Base-by-base conservation (phyloP, 2,797 vertebrate genomes). In the Sebastes steindachneri region DNA sequence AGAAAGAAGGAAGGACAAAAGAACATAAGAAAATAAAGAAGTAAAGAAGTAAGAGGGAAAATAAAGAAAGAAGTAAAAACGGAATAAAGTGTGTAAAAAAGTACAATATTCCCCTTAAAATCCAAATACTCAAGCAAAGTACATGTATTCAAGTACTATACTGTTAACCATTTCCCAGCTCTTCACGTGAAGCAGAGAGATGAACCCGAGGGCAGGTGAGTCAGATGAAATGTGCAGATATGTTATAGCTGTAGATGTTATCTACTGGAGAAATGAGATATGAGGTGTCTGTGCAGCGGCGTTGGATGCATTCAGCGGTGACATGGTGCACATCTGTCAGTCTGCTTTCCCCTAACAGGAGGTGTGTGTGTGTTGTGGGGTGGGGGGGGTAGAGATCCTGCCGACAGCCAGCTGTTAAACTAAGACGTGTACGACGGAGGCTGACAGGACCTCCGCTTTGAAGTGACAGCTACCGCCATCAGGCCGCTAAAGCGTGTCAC, bases 261-360 rank as follows among this genome's bases (percentile, higher is more conserved):
- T 23, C 66, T 17, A 1, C 33, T 19, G 6, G 41, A 35, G 63
- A n/a, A 25, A 31, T 9, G 26, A 55, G 21, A 53, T 9, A 70
- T 45, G 64, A 84, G 65, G 29, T 68, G 72, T 57, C 59, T 75
- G 59, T 28, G 25, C 65, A 72, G 68, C 79, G 64, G 75, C 11
- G 72, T 7, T n/a, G 63, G 21, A 57, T n/a, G 72, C 64, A 45
- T 69, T 60, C 75, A 67, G 81, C n/a, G 17, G 25, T 48, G 77
- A 87, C 76, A 58, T 2, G 3, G 28, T 14, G 78, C 77, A 84
- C 86, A 89, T 87, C 90, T 89, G 90, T 88, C 88, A 85, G 84
- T 86, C 86, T 79, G 78, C 57, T 57, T 80, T 76, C 68, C 73
- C 67, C 68, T 76, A 73, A 83, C 82, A 82, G 83, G 60, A 68